Evolutionary conservation across 2,797 vertebrate species (phyloP), one percentile per base, ranked within the genome.

Genomic region (Protosalanx chinensis): DNA sequence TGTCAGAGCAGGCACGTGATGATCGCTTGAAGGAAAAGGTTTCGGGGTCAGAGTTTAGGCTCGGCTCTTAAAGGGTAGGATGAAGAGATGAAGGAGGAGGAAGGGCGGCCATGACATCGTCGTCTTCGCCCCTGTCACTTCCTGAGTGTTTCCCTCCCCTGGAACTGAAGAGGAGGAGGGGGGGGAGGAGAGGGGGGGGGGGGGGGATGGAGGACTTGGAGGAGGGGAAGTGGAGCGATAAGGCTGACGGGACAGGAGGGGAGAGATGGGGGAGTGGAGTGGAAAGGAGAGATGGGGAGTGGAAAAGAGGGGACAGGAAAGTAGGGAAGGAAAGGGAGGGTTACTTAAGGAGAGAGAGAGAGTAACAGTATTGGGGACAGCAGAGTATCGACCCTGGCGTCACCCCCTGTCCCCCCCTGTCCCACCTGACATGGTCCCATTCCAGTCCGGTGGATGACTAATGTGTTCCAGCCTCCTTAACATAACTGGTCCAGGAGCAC

Each of bases 381-480:
- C 64, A 57, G 62, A 62, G 53, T 79, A 70, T 81, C 0, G 72
- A 79, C 75, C 59, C 5, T 0, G 35, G 71, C 51, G 32, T 23
- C 70, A 72, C 18, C 41, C 65, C 6, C 13, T 64, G 8, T 8
- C 67, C 53, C 68, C 58, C 72, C n/a, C 59, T 12, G 10, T 67
- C 53, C 68, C 58, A 73, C n/a, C 59, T 64, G 63, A 10, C 72
- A 33, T 73, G 67, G 76, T 73, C 67, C 75, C 63, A 78, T 68
- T 67, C 51, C 76, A 78, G 68, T 72, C 70, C 76, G 80, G 72
- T 4, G 18, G n/a, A 77, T 81, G 75, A 79, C 53, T 64, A 71
- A 81, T 73, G 68, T 67, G 33, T 2, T 67, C 67, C 68, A 71
- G 18, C 71, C 58, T 78, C 72, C 58, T 30, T 76, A 71, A 70